phyloP scores from a whole-genome alignment of 2,797 vertebrate genomes.

The Echeneis naucrates region DNA sequence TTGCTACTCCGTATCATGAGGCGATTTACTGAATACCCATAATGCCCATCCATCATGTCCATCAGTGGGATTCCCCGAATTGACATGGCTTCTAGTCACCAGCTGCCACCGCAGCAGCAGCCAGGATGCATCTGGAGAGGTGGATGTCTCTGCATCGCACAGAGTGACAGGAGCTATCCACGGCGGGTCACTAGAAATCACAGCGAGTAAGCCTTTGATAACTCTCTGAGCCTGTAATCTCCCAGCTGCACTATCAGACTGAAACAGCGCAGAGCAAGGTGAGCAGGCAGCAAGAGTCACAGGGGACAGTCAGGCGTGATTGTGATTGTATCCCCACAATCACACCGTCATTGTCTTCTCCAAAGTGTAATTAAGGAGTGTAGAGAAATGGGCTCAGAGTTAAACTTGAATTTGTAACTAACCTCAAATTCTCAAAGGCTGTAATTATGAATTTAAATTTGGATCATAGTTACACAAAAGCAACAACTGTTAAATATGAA shows the following conservation, averaged over 20 bases:
- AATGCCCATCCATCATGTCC: conserved; percentile 24
- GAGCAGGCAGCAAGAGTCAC: conserved; percentile 52
- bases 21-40: conserved; percentile 11
- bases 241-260: conserved; percentile 73
- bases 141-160: conserved; percentile 57
- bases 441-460: conserved; percentile 42
- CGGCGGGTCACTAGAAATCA: conserved; percentile 73
- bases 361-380: conserved; percentile 16
- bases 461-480: conserved; percentile 38
- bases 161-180: conserved; percentile 67
- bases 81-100: conserved; percentile 23
- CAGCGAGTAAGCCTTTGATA: conserved; percentile 84
- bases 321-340: conserved; percentile 22
- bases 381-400: conserved; percentile 19
- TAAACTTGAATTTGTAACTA: conserved; percentile 29
- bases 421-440: conserved; percentile 42
- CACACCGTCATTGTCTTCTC: conserved; percentile 34
- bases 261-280: conserved; percentile 68
- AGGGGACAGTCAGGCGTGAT: conserved; percentile 35
- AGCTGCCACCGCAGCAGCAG: conserved; percentile 34
- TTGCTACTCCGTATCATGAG: not conserved
- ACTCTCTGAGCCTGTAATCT: conserved; percentile 85
- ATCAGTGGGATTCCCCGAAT: conserved; percentile 14
- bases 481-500: conserved; percentile 59
- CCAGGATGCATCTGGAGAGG: conserved; percentile 37